phyloP scores from a whole-genome alignment of 2,113 vertebrate species.

The Oophaga pumilio region DNA sequence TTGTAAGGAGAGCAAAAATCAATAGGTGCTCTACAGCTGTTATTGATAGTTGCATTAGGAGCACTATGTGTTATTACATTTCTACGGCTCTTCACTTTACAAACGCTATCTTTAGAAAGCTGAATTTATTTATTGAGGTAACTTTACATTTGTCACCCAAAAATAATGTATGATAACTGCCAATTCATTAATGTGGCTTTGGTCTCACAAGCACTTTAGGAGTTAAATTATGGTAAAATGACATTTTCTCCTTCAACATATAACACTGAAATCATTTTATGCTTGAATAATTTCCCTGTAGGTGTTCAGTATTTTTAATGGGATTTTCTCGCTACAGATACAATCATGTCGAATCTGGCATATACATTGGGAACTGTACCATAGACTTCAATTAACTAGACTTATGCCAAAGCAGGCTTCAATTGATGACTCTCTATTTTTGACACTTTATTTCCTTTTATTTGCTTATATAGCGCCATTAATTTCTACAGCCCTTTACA shows the following conservation, averaged over 20 bases:
- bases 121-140: conserved; percentile 42
- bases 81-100: conserved; percentile 60
- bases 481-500: no score
- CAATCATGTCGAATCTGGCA: neutral
- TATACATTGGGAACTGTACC: neutral
- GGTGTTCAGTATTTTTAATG: conserved; percentile 5
- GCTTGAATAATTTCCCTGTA: conserved; percentile 5
- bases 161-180: conserved; percentile 56
- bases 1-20: conserved; percentile 65
- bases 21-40: conserved; percentile 64
- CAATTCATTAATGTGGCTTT: conserved; percentile 49
- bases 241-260: conserved; percentile 39
- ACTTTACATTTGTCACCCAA: conserved; percentile 51
- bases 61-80: conserved; percentile 58
- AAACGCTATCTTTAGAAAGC: conserved; percentile 59
- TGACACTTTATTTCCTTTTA: neutral
- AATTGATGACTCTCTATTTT: no score
- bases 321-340: neutral
- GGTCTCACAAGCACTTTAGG: conserved; percentile 26
- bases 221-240: conserved; percentile 54
- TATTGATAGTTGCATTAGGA: conserved; percentile 65
- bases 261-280: neutral
- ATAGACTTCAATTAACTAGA: neutral
- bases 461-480: no score
- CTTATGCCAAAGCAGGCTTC: neutral